Conservation (phyloP, 2,888 invertebrate genomes). For the Sinhomidia bicolor region DNA sequence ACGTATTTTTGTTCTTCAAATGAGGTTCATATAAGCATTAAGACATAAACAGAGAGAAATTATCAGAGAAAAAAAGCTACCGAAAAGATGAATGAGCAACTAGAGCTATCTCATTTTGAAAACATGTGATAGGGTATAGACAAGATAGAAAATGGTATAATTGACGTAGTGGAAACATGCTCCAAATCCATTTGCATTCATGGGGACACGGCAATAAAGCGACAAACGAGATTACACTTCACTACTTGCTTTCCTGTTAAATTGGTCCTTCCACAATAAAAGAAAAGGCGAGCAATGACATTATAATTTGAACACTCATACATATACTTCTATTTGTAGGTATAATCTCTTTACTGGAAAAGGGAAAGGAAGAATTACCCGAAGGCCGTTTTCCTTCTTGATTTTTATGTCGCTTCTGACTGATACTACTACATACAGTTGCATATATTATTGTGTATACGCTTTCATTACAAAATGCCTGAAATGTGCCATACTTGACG, state of each 20-base stretch:
- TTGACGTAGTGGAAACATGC: slow-evolving; percentile 75
- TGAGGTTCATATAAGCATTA: background rate
- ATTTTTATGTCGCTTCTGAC: slow-evolving; percentile 29
- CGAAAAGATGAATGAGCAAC: slow-evolving; percentile 65
- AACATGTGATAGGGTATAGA: slow-evolving; percentile 53
- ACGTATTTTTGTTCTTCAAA: too few species aligned
- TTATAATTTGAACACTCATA: too few species aligned
- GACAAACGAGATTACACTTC: slow-evolving; percentile 69
- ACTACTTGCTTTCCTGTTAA: slow-evolving; percentile 48
- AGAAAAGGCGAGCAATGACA: slow-evolving; percentile 3
- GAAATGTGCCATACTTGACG: slow-evolving; percentile 52
- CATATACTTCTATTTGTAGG: too few species aligned
- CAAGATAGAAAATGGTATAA: slow-evolving; percentile 62
- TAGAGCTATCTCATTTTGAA: slow-evolving; percentile 65
- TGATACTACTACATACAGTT: background rate
- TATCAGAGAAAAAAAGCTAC: slow-evolving; percentile 49
- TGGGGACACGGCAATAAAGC: slow-evolving; percentile 66
- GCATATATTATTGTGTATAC: slow-evolving; percentile 58
- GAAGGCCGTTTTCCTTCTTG: slow-evolving; percentile 27
- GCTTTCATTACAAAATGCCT: slow-evolving; percentile 52
- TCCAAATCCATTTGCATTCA: slow-evolving; percentile 78
- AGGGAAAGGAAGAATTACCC: slow-evolving; percentile 13
- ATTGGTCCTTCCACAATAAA: slow-evolving; percentile 22
- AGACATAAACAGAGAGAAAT: slow-evolving; percentile 32
- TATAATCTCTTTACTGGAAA: too few species aligned